Evolutionary conservation across 2,888 invertebrate genomes (phyloP).

Genomic region (Sinelater perroti): DNA sequence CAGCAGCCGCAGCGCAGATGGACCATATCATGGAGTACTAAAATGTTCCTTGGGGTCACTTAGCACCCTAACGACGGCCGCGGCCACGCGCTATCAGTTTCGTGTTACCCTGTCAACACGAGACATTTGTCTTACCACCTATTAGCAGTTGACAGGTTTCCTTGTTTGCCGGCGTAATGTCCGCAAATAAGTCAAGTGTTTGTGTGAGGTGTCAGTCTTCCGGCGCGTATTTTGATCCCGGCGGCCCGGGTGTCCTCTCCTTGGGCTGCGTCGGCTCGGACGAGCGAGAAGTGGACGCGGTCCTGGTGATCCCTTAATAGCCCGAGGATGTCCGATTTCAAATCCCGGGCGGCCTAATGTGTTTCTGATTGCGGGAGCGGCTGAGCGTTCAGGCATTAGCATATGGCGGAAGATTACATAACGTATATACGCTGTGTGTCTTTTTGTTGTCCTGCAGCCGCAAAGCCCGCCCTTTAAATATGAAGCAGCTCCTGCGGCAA

Average conservation of each 20-base stretch:
- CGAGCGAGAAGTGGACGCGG: conserved; percentile 29
- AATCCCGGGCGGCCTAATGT: conserved; percentile 57
- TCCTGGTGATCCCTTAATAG: conserved; percentile 47
- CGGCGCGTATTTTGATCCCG: conserved; percentile 34
- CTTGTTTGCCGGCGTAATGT: conserved; percentile 51
- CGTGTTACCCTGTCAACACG: conserved; percentile 55
- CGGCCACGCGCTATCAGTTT: conserved; percentile 51
- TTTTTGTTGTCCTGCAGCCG: too few species aligned
- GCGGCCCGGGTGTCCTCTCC: too few species aligned
- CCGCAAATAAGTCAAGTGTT: conserved; percentile 38
- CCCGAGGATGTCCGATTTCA: conserved; percentile 53
- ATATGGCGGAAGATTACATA: conserved; percentile 2
- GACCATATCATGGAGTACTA: conserved; percentile 45
- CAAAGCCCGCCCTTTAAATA: too few species aligned
- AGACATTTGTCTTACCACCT: conserved; percentile 57
- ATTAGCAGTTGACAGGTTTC: conserved; percentile 55
- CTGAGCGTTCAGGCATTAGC: conserved; percentile 12
- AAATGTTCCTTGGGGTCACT: conserved; percentile 53
- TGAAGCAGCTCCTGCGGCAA: too few species aligned
- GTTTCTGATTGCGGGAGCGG: conserved; percentile 51
- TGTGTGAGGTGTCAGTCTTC: conserved; percentile 25
- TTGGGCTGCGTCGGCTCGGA: not conserved
- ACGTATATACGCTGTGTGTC: too few species aligned
- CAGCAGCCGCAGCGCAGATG: conserved; percentile 42
- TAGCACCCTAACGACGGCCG: conserved; percentile 51